Evolutionary conservation across 2,113 vertebrate genomes (phyloP).

Genomic region (Poeciliopsis prolifica): DNA sequence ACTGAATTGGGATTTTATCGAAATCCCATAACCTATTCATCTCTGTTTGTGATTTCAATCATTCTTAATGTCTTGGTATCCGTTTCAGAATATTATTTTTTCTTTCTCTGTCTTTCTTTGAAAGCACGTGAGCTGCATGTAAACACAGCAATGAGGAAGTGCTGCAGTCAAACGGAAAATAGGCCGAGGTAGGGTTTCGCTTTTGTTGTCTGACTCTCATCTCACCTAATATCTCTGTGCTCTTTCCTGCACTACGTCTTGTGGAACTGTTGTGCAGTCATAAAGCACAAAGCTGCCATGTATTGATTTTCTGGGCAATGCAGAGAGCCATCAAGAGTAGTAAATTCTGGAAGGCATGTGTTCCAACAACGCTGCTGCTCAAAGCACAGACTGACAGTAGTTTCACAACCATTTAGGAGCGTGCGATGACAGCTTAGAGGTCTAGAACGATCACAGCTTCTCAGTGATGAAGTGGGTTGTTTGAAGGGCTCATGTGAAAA

Average conservation of each 20-base stretch:
- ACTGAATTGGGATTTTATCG: not conserved
- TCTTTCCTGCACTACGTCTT: constrained; percentile 40
- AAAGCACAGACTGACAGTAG: constrained; percentile 23
- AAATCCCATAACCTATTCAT: not conserved
- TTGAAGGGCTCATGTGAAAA: constrained; percentile 34
- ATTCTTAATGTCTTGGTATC: constrained; percentile 19
- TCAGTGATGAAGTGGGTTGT: constrained; percentile 59
- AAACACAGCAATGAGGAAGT: constrained; percentile 78
- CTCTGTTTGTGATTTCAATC: no score
- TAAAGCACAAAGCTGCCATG: constrained; percentile 56
- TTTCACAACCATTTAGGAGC: constrained; percentile 44
- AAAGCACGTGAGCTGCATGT: constrained; percentile 78
- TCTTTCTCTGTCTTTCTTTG: constrained; percentile 55
- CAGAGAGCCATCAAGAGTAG: constrained; percentile 40
- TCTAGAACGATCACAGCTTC: constrained; percentile 35
- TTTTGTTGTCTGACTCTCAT: constrained; percentile 52
- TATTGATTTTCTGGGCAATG: constrained; percentile 67
- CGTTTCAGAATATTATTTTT: constrained; percentile 33
- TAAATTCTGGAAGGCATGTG: constrained; percentile 58
- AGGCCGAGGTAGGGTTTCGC: constrained; percentile 62
- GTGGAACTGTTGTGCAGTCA: constrained; percentile 46
- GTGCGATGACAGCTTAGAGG: constrained; percentile 57
- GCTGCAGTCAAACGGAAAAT: constrained; percentile 64
- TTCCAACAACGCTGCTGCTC: constrained; percentile 47
- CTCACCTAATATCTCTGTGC: constrained; percentile 38